Evolutionary conservation across 92 coral and sea anemone species (phyloP), one percentile per base, ranked within the genome.

Genomic region (Epizoanthus rinbou): DNA sequence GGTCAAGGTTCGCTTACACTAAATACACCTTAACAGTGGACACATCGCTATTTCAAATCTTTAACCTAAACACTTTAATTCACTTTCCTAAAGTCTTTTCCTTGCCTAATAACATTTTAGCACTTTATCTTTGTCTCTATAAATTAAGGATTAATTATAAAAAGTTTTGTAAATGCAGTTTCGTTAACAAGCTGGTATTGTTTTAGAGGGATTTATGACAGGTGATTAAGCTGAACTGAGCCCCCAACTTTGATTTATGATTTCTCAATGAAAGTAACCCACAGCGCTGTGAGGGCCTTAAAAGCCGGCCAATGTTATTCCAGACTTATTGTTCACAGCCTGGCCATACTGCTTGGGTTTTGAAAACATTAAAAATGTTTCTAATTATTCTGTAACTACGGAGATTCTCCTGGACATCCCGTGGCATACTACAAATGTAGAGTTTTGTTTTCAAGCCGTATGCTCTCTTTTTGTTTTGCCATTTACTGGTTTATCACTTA

Each of bases 191-290:
- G 70, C 70, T 78, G 60, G 31, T 23, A 60, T 62, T 78, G 82
- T 62, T 78, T 78, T 14, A 35, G 28, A 60, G 39, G 23, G 39
- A 39, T 62, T 78, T 39, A 31, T 78, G 82, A 78, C 82, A 78
- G 82, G 82, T 78, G 82, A 78, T 78, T 78, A 78, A 41, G 66
- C 10, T 37, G 50, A 78, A 35, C 25, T 13, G 43, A 78, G 59
- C 82, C 82, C 82, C 82, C 82, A 78, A 78, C 82, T 78, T 60
- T 78, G 82, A 78, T 78, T 78, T 78, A 78, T 78, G 82, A 78
- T 78, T 78, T 78, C 69, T 78, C 43, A 78, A 78, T 78, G 82
- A 78, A 78, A 60, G 41, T 21, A n/a, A 59, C 39, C 6, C 64
- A 62, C 41, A 39, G 82, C 82, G 58, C 64, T 69, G 71, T 14